Conservation (phyloP, 2,888 invertebrate genomes). For the Ichneumoninae sp. region DNA sequence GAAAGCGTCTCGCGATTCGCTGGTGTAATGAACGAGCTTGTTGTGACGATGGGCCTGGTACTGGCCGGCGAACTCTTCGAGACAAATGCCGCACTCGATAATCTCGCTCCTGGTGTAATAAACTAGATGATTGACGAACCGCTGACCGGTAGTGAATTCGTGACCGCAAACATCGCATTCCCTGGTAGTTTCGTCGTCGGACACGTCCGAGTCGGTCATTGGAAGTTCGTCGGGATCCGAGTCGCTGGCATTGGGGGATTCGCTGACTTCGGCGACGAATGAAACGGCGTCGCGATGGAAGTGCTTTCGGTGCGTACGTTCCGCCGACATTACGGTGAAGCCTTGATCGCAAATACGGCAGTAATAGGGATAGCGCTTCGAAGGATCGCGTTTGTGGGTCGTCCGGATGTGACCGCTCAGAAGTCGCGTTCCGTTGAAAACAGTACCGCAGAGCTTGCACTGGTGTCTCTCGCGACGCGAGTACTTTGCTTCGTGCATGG, state of each 20-base stretch:
- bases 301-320: conserved; percentile 73
- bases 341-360: conserved; percentile 74
- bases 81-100: conserved; percentile 69
- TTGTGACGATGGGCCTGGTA: conserved; percentile 72
- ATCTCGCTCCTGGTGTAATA: conserved; percentile 69
- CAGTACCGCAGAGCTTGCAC: conserved; percentile 70
- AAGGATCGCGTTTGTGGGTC: conserved; percentile 61
- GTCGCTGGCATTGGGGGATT: background rate
- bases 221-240: background rate
- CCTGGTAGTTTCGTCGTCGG: background rate
- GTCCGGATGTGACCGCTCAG: conserved; percentile 64
- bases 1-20: conserved; percentile 51
- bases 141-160: conserved; percentile 69
- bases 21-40: conserved; percentile 69
- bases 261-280: background rate
- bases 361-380: conserved; percentile 24
- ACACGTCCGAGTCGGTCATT: background rate
- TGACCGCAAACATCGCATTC: conserved; percentile 71
- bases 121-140: conserved; percentile 71
- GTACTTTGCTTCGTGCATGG: conserved; percentile 64
- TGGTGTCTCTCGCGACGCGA: background rate
- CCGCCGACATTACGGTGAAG: conserved; percentile 59
- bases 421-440: conserved; percentile 64
- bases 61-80: conserved; percentile 68
- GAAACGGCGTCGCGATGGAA: conserved; percentile 63